Percentiles rank a stretch among this genome's conserved stretches.
These are phyloP conservation scores for Myotis lucifugus DNA, from an alignment of 2,113 vertebrate species.

Conservation along the genomic window DNA sequence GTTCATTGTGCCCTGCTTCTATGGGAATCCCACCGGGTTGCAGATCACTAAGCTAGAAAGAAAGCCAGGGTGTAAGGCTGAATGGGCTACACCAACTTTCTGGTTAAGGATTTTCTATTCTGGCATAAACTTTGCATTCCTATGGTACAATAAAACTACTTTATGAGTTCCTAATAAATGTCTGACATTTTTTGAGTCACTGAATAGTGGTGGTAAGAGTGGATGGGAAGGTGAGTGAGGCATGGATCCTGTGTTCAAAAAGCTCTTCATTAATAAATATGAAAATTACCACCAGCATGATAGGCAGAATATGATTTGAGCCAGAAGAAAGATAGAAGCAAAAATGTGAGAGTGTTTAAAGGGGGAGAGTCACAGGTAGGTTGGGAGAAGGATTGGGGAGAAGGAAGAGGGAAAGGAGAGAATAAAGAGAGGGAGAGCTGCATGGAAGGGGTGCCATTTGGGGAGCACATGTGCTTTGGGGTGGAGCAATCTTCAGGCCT, in stretches of 20 bases:
- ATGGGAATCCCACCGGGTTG: neutral
- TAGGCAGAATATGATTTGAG: neutral
- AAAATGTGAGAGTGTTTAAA: neutral
- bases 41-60: neutral
- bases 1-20: too few relatives aligned
- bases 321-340: neutral
- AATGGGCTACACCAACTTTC: neutral
- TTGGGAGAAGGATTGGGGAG: neutral
- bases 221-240: neutral
- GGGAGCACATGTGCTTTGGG: fast-evolving
- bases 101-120: neutral
- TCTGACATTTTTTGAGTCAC: neutral
- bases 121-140: neutral
- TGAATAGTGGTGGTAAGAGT: neutral
- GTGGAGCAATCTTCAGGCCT: neutral
- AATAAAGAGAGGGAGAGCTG: neutral
- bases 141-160: neutral
- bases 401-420: neutral
- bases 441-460: neutral
- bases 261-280: neutral
- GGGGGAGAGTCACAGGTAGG: neutral
- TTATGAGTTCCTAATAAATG: neutral
- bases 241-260: neutral
- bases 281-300: neutral
- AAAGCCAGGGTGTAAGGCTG: neutral